These are phyloP conservation scores for Caenorhabditis sulstoni DNA, from an alignment of 2,888 invertebrate species.

Conservation along the genomic window DNA sequence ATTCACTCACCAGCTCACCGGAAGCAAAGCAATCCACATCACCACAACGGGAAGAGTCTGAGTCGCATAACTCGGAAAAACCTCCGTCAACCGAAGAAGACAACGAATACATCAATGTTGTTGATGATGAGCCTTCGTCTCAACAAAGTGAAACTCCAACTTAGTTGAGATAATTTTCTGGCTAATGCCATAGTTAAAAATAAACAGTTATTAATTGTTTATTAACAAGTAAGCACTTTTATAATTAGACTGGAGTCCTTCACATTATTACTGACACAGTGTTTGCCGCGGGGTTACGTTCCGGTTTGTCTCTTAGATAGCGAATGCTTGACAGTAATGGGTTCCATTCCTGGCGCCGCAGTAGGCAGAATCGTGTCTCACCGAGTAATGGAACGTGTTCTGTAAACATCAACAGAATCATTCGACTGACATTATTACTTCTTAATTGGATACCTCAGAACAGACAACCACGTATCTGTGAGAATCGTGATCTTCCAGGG, in stretches of 20 bases:
- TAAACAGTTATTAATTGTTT: no score
- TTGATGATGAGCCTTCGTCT: slow-evolving; percentile 20
- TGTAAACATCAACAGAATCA: not conserved
- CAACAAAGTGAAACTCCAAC: no score
- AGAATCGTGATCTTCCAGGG: slow-evolving; percentile 40
- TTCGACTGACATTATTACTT: no score
- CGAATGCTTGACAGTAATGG: slow-evolving; percentile 62
- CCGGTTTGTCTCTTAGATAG: slow-evolving; percentile 20
- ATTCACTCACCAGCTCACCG: no score
- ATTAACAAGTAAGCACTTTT: no score
- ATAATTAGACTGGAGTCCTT: no score
- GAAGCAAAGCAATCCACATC: no score
- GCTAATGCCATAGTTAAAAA: not conserved
- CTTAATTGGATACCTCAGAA: slow-evolving; percentile 51
- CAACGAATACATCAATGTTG: slow-evolving; percentile 36
- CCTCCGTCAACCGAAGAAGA: slow-evolving; percentile 15
- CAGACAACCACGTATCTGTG: slow-evolving; percentile 55
- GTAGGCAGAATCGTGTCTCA: slow-evolving; percentile 53
- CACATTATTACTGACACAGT: no score
- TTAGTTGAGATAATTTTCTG: not conserved
- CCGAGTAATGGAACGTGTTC: slow-evolving; percentile 48
- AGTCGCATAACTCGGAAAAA: no score
- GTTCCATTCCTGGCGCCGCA: slow-evolving; percentile 59
- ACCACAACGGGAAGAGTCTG: no score
- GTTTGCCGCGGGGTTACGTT: no score